Conservation (phyloP, 2,113 vertebrate species). For the Spea bombifrons region DNA sequence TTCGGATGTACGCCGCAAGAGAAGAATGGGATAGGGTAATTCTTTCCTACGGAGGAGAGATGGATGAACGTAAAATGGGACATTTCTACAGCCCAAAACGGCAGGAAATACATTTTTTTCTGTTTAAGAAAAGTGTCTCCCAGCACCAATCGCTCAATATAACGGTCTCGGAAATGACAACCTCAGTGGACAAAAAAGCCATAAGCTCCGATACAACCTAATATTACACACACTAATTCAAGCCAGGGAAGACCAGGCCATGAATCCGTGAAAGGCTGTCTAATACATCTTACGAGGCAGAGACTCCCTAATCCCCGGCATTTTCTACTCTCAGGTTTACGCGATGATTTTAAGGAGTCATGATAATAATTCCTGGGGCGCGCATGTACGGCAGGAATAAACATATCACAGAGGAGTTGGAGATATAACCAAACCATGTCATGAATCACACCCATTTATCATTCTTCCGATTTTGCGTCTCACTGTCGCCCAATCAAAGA, state of each 20-base stretch:
- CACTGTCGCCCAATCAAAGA: no score
- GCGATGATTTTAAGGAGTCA: slow-evolving; percentile 20
- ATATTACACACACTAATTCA: slow-evolving; percentile 43
- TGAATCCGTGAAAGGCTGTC: slow-evolving; percentile 12
- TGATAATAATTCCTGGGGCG: slow-evolving; percentile 2
- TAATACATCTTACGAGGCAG: slow-evolving; percentile 23
- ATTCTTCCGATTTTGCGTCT: no score
- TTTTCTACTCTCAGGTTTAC: neutral
- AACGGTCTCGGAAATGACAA: slow-evolving; percentile 34
- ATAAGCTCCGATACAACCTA: slow-evolving; percentile 36
- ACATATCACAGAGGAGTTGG: slow-evolving; percentile 2
- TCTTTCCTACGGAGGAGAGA: slow-evolving; percentile 17
- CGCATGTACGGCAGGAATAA: neutral
- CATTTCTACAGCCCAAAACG: slow-evolving; percentile 30
- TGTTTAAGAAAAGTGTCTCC: slow-evolving; percentile 38
- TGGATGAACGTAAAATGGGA: slow-evolving; percentile 16
- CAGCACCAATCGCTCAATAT: slow-evolving; percentile 35
- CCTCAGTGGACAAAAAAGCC: slow-evolving; percentile 37
- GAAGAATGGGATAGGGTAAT: slow-evolving; percentile 5
- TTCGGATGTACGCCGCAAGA: neutral
- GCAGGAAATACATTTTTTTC: slow-evolving; percentile 34
- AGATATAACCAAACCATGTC: no score
- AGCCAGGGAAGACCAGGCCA: slow-evolving; percentile 10
- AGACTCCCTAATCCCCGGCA: neutral
- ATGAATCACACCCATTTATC: no score